phyloP scores from a whole-genome alignment of 2,113 vertebrate genomes.

The Antidorcas marsupialis region DNA sequence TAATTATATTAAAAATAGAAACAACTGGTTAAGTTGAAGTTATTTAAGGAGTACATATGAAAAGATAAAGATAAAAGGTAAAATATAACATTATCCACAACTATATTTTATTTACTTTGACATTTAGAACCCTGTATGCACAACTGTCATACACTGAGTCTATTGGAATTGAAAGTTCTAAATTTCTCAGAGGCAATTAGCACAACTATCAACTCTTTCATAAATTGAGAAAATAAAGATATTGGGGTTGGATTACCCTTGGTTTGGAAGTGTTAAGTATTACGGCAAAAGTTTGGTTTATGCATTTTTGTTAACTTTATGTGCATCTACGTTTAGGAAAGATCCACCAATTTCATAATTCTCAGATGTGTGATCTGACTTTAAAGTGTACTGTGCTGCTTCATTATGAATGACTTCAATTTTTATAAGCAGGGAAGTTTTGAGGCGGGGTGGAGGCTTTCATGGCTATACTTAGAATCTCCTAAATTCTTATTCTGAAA shows the following conservation, averaged over 20 bases:
- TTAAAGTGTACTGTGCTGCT: neutral
- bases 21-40: neutral
- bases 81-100: neutral
- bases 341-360: neutral
- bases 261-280: neutral
- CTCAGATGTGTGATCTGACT: neutral
- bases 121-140: neutral
- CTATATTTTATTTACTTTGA: neutral
- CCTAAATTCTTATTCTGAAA: slow-evolving; percentile 8
- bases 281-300: neutral
- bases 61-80: neutral
- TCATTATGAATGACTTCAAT: neutral
- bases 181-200: neutral
- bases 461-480: slow-evolving; percentile 43
- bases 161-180: neutral
- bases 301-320: neutral
- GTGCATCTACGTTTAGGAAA: neutral
- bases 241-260: neutral
- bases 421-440: neutral
- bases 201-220: neutral
- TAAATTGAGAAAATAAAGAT: neutral
- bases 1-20: neutral
- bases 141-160: neutral
- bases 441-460: neutral
- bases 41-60: neutral